A percentile compares a stretch with the other conserved stretches of the same genome.
Conservation (phyloP, 92 coral and sea anemone genomes). For the Desmophyllum pertusum region DNA sequence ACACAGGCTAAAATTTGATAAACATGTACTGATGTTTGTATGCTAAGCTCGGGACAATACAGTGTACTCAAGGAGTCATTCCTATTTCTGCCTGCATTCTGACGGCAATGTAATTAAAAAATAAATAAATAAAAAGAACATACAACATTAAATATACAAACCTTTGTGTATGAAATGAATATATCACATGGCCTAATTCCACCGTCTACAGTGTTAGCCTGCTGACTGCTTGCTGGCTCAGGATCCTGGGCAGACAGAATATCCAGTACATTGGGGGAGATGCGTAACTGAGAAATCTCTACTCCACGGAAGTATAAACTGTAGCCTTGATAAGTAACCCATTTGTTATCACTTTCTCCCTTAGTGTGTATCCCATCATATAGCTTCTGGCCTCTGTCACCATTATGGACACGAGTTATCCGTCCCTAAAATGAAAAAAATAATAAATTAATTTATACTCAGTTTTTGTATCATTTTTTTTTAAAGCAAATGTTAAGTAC, state of each 20-base stretch:
- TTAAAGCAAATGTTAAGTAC: background rate
- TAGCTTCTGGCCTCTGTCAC: conserved; percentile 57
- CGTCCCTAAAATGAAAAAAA: conserved; percentile 63
- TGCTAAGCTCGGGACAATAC: too few species aligned
- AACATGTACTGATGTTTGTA: too few species aligned
- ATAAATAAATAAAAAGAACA: too few species aligned
- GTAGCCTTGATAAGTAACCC: conserved; percentile 86
- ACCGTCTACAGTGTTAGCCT: conserved; percentile 4
- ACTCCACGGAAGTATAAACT: conserved; percentile 55
- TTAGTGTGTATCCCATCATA: conserved; percentile 93
- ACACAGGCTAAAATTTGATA: too few species aligned
- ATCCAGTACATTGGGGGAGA: conserved; percentile 92
- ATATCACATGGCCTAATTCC: conserved; percentile 74
- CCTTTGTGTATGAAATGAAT: conserved; percentile 88
- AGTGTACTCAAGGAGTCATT: too few species aligned
- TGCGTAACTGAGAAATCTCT: conserved; percentile 69
- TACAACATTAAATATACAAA: conserved; percentile 5
- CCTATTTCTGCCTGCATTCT: too few species aligned
- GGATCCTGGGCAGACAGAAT: conserved; percentile 71
- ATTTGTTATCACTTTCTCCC: conserved; percentile 81
- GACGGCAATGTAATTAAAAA: too few species aligned
- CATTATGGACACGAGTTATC: conserved; percentile 74
- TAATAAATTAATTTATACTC: too few species aligned
- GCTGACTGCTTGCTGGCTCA: conserved; percentile 23
- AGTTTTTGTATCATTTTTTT: too few species aligned